Conservation (phyloP, 2,797 vertebrate genomes). For the Caiman crocodilus region DNA sequence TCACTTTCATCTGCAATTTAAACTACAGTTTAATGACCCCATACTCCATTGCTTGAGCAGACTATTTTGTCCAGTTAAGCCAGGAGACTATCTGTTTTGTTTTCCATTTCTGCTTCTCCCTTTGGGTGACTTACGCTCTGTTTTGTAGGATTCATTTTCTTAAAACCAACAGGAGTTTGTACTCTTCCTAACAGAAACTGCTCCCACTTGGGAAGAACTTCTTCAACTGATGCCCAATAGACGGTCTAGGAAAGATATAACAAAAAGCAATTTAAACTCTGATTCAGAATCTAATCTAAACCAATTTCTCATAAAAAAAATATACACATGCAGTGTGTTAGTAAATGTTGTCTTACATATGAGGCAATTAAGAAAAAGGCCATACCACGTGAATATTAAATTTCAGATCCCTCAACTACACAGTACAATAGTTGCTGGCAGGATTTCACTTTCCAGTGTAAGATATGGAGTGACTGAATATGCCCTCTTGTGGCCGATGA, state of each 20-base stretch:
- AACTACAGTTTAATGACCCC: background rate
- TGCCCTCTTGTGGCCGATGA: constrained; percentile 82
- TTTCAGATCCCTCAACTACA: constrained; percentile 73
- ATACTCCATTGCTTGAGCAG: constrained; percentile 19
- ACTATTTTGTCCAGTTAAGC: constrained; percentile 4
- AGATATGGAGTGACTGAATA: constrained; percentile 77
- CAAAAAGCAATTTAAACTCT: constrained; percentile 71
- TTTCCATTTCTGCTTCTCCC: constrained; percentile 43
- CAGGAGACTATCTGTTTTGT: constrained; percentile 61
- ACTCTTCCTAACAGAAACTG: constrained; percentile 88
- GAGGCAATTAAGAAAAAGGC: constrained; percentile 72
- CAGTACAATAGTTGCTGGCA: constrained; percentile 69
- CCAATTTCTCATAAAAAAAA: constrained; percentile 65
- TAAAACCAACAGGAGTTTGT: constrained; percentile 77
- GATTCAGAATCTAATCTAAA: constrained; percentile 70
- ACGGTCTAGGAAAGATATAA: constrained; percentile 81
- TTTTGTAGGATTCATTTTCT: constrained; percentile 65
- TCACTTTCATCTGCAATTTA: constrained; percentile 36
- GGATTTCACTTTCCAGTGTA: constrained; percentile 65
- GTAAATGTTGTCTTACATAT: constrained; percentile 22
- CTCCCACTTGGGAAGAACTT: constrained; percentile 90
- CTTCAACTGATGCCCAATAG: constrained; percentile 90
- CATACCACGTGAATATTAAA: constrained; percentile 71
- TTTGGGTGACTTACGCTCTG: constrained; percentile 65
- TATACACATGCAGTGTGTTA: constrained; percentile 23